Conservation (phyloP, 2,113 vertebrate genomes). For the Prochilodus magdalenae region DNA sequence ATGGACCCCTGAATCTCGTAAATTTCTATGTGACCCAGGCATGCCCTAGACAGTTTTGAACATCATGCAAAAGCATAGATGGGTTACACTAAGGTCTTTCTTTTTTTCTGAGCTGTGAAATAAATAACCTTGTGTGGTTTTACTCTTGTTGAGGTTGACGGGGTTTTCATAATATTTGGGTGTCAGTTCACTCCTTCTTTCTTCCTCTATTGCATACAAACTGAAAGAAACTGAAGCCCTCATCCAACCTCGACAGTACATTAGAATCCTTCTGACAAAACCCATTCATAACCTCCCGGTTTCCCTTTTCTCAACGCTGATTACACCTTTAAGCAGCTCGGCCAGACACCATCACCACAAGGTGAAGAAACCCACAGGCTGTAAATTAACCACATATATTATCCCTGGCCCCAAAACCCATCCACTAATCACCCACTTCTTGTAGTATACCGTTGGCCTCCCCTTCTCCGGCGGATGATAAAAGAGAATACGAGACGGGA, state of each 20-base stretch:
- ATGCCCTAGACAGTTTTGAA: too few relatives aligned
- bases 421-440: conserved; percentile 58
- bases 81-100: too few relatives aligned
- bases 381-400: conserved; percentile 71
- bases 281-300: conserved; percentile 61
- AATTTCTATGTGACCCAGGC: too few relatives aligned
- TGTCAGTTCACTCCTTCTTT: conserved; percentile 38
- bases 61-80: too few relatives aligned
- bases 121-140: not conserved
- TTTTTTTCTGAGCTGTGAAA: not conserved
- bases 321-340: conserved; percentile 66
- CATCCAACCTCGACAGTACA: conserved; percentile 58
- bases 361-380: conserved; percentile 61
- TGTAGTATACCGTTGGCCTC: conserved; percentile 49
- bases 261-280: conserved; percentile 63
- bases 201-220: conserved; percentile 27
- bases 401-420: conserved; percentile 54
- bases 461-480: conserved; percentile 56
- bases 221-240: conserved; percentile 50
- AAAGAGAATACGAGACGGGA: conserved; percentile 57
- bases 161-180: conserved; percentile 54
- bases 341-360: conserved; percentile 53
- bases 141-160: conserved; percentile 15
- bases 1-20: too few relatives aligned
- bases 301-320: conserved; percentile 74